phyloP scores from a whole-genome alignment of 2,888 invertebrate genomes.

The Rotaria magnacalcarata region DNA sequence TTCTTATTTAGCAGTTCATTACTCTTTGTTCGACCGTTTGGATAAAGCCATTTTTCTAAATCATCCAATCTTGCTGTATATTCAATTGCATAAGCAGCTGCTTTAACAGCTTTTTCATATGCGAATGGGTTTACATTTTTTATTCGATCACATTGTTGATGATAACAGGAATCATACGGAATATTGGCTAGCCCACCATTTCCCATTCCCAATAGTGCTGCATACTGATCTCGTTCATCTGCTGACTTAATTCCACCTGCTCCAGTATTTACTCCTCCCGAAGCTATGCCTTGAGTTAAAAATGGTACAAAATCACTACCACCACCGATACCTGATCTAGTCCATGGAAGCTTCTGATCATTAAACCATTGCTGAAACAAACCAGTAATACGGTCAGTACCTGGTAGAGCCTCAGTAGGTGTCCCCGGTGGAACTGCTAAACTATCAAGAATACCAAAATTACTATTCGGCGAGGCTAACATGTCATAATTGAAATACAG shows the following conservation, averaged over 20 bases:
- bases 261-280: background rate
- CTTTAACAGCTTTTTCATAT: slow-evolving; percentile 26
- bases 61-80: background rate
- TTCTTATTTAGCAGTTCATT: background rate
- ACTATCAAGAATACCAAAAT: slow-evolving; percentile 14
- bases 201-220: background rate
- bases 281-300: background rate
- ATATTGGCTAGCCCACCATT: slow-evolving; percentile 16
- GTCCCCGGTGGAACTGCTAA: background rate
- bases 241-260: slow-evolving; percentile 5
- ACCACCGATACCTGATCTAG: background rate
- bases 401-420: background rate
- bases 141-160: slow-evolving; percentile 31
- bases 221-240: background rate
- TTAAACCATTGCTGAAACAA: slow-evolving; percentile 16
- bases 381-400: background rate
- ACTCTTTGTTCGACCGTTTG: background rate
- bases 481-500: slow-evolving; percentile 7
- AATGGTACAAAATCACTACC: slow-evolving; percentile 30
- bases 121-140: slow-evolving; percentile 5
- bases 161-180: slow-evolving; percentile 22
- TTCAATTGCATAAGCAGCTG: slow-evolving; percentile 13
- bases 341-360: slow-evolving; percentile 9
- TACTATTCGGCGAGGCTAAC: background rate
- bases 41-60: slow-evolving; percentile 2